Base-by-base conservation (phyloP, 2,113 vertebrate species). In the Triplophysa tibetana region DNA sequence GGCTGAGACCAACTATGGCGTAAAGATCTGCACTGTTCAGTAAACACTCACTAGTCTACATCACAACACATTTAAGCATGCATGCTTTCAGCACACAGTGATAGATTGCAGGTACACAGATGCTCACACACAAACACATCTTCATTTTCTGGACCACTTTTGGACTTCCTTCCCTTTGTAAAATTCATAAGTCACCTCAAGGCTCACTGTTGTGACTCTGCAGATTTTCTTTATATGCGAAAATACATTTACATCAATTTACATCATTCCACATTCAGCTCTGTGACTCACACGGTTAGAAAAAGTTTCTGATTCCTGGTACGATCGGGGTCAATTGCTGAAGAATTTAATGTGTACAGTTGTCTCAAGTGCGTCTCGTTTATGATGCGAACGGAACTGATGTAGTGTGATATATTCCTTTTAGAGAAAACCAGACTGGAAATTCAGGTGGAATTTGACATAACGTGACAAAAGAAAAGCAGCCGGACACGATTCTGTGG, bases 121-220 rank as follows among this genome's bases (percentile, higher is more conserved):
- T 17, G 11, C 21, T 21, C 17, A 70, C 67, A 75, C 33, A 52
- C 2, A 16, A 50, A 56, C n/a, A 60, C 70, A 41, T 9, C 8
- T 68, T 43, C 29, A 13, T 72, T 77, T 80, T 80, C 72, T 70
- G 61, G 65, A 75, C 70, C 16, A 41, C 52, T 66, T 66, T 56
- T 67, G 66, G 24, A 67, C 24, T 23, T 60, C 72, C 38, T 41
- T 75, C 60, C 38, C 72, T 75, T 63, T 60, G 26, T 62, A 62
- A 48, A 58, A 58, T 5, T 2, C 58, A 75, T 75, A 23, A 48
- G 26, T 75, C 58, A 75, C 26, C 23, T 62, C 41, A 48, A 19
- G 45, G 11, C 16, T 48, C 58, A 2, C 58, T 19, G 23, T 26
- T 43, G 16, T 61, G 33, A 19, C 60, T 61, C n/a, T 48, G 14